Evolutionary conservation across 2,797 vertebrate species (phyloP).

Genomic region (Danio tinwini): DNA sequence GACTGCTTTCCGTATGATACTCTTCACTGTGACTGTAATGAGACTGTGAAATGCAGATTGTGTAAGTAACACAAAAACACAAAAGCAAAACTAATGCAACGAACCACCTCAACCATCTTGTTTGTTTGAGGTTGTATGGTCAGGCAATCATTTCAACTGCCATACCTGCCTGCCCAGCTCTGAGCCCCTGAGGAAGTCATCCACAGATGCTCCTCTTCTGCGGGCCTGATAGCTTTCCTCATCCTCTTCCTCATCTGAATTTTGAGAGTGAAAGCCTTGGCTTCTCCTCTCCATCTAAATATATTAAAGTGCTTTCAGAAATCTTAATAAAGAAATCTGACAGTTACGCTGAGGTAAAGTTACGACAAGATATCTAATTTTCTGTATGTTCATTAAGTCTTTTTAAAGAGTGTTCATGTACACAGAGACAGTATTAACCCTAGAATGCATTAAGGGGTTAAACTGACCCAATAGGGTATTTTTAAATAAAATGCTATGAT

Average conservation of each 20-base stretch:
- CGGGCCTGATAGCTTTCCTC: constrained; percentile 83
- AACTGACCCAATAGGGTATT: background rate
- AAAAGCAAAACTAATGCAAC: constrained; percentile 10
- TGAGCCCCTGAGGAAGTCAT: constrained; percentile 94
- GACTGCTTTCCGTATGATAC: constrained; percentile 96
- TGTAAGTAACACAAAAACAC: constrained; percentile 7
- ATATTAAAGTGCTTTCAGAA: constrained; percentile 57
- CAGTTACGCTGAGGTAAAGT: constrained; percentile 24
- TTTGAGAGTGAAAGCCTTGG: constrained; percentile 79
- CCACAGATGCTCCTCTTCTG: constrained; percentile 89
- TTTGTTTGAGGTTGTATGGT: constrained; percentile 29
- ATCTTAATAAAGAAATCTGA: constrained; percentile 48
- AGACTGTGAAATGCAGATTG: constrained; percentile 73
- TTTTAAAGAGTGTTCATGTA: background rate
- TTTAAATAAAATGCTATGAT: background rate
- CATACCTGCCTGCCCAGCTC: constrained; percentile 93
- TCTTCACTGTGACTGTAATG: constrained; percentile 93
- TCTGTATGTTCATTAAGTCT: background rate
- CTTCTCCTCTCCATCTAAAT: constrained; percentile 87
- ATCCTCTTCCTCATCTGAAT: constrained; percentile 93
- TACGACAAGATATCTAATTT: constrained; percentile 2
- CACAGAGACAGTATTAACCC: background rate
- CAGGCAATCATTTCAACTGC: constrained; percentile 44
- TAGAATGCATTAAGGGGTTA: constrained; percentile 19
- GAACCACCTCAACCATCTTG: constrained; percentile 14